Base-by-base conservation (phyloP, 2,797 vertebrate species). In the Coluber constrictor region DNA sequence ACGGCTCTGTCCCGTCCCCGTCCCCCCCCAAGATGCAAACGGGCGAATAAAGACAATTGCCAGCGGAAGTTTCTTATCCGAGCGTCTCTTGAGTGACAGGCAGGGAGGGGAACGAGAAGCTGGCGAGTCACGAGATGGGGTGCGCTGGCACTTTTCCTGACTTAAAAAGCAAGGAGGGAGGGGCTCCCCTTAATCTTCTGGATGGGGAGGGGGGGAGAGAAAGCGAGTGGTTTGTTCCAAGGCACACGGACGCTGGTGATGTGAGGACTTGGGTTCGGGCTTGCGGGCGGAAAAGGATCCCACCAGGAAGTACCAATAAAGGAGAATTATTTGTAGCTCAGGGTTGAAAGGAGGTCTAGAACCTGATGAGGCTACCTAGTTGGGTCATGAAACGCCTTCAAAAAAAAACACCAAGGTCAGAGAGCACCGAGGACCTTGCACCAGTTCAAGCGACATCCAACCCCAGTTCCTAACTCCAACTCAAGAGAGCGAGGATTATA, bases 61-160 rank as follows among this genome's bases (percentile, higher is more conserved):
- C 92, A n/a, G 57, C 7, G 87, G 92, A 91, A 91, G 86, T 93
- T 89, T 93, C 92, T 55, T 32, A 55, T 89, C 18, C 11, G 63
- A 88, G 61, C 11, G 29, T 47, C 18, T 20, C 16, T 74, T 37
- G 83, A 87, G 83, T 47, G 47, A 55, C 2, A 23, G 9, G 32
- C 13, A 60, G 61, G 74, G 23, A 88, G 61, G 37, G 5, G 43
- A 20, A n/a, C 47, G 63, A 90, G 92, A 93, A 93, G 16, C 29
- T 27, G n/a, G 63, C 0, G 23, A 16, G 87, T 93, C 93, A 93
- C 86, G 18, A 56, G 90, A 47, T 6, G 15, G 15, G 15, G 15
- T 63, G 70, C 5, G 93, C 11, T 93, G 87, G 87, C 66, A 47
- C 7, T 91, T 83, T 74, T 74, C 55, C n/a, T n/a, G n/a, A 23